Evolutionary conservation across 2,113 vertebrate genomes (phyloP), one percentile per base, ranked within the genome.

Genomic region (Capreolus pygargus): DNA sequence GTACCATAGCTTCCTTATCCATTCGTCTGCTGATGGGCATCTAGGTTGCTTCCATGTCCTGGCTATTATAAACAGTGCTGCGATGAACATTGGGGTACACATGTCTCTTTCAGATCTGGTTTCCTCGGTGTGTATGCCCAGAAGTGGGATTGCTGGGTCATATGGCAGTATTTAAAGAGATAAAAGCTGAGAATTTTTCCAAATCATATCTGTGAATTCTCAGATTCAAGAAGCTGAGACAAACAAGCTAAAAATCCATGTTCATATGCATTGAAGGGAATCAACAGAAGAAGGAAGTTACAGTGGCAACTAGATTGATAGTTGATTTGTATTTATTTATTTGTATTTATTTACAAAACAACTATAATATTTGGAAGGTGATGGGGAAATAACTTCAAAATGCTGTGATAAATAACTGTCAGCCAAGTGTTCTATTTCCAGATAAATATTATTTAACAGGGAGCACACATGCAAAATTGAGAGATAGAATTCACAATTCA

Each of bases 361-460:
- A 83, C 1, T 2, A 0, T 39, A 60, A 54, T 87, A 30, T 3
- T 89, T 45, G 33, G 78, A 92, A 96, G 36, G 15, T 43, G 86
- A 74, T 64, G 36, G 58, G n/a, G 52, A 95, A 86, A 43, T 82
- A 90, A 57, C 14, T 88, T 67, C 33, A 85, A 92, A 81, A 89
- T 52, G 4, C 88, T 79, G 58, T 50, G 60, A 84, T 95, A 96
- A 95, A 76, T 81, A 97, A 74, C 36, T 86, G 70, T 64, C 33
- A 93, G 16, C 13, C 19, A 93, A 57, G 70, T 74, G 61, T 93
- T 95, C 86, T 92, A 74, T 82, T 92, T 57, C 33, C 12, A 86
- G 36, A 78, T 89, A 92, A 85, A 92, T 84, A 23, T 86, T 96
- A 90, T 82, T 86, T 54, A 82, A 57, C 27, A 43, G 5, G 28